Percentiles rank a stretch among this genome's conserved stretches.
Conservation (phyloP, 2,797 vertebrate species). For the Mormyrus hasselquistii region DNA sequence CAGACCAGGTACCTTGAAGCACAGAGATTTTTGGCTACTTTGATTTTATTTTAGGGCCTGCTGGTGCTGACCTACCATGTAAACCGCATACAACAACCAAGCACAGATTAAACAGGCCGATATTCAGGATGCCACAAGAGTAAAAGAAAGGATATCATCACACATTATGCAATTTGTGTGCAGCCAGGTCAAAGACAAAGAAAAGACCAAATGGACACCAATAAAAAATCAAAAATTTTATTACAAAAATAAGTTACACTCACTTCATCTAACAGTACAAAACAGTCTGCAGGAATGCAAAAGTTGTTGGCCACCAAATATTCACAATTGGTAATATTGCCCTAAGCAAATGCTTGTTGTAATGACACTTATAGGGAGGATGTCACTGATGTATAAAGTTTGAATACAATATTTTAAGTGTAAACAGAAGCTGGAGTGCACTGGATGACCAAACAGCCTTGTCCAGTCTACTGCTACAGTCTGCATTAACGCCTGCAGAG, state of each 20-base stretch:
- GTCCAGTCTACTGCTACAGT: conserved; percentile 44
- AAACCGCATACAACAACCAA: neutral
- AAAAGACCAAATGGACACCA: conserved; percentile 63
- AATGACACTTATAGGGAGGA: conserved; percentile 90
- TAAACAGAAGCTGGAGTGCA: conserved; percentile 70
- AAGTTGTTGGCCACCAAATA: conserved; percentile 99
- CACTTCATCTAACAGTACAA: conserved; percentile 99
- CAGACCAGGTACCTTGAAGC: neutral
- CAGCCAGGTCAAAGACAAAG: neutral
- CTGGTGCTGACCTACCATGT: neutral
- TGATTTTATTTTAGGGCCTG: neutral
- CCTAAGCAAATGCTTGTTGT: conserved; percentile 85
- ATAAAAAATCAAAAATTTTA: conserved; percentile 99
- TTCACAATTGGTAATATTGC: conserved; percentile 98
- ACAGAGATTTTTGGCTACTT: neutral
- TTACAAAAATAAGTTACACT: conserved; percentile 99
- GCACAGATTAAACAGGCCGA: neutral
- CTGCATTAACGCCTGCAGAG: conserved; percentile 43
- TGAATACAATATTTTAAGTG: conserved; percentile 69
- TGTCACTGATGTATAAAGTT: conserved; percentile 95
- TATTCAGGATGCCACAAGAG: neutral
- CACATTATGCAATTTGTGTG: neutral
- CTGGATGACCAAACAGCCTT: conserved; percentile 38
- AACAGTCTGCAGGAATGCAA: conserved; percentile 99
- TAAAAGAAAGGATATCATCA: neutral